phyloP scores from a whole-genome alignment of 2,113 vertebrate species.

The Protobothrops flavoviridis region DNA sequence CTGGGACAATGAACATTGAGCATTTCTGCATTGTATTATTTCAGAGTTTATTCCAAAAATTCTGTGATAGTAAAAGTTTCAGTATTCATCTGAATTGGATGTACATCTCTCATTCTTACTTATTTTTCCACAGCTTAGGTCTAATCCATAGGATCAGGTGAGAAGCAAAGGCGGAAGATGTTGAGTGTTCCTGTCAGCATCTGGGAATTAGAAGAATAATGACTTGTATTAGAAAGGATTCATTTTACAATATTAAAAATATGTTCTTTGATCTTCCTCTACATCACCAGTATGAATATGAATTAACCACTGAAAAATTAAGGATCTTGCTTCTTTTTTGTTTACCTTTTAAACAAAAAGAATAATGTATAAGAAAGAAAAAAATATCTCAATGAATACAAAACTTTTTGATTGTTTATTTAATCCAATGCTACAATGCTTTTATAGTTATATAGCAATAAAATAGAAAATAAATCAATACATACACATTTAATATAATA shows the following conservation, averaged over 20 bases:
- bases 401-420: neutral
- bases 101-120: neutral
- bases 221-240: constrained; percentile 35
- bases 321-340: constrained; percentile 19
- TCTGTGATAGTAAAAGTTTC: neutral
- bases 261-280: constrained; percentile 24
- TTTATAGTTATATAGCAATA: neutral
- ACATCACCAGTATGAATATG: constrained; percentile 23
- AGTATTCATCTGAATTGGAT: neutral
- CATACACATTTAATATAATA: neutral
- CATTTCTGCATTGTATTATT: neutral
- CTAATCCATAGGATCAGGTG: constrained; percentile 19
- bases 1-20: neutral
- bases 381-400: neutral
- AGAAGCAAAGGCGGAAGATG: constrained; percentile 10
- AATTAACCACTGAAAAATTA: constrained; percentile 12
- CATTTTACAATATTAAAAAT: constrained; percentile 20
- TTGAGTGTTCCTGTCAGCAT: neutral
- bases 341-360: constrained; percentile 35
- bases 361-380: constrained; percentile 25
- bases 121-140: neutral
- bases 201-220: neutral
- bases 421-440: neutral
- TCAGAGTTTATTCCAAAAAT: neutral
- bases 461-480: neutral